phyloP scores from a whole-genome alignment of 2,888 invertebrate genomes.

The Epiblema foenella region DNA sequence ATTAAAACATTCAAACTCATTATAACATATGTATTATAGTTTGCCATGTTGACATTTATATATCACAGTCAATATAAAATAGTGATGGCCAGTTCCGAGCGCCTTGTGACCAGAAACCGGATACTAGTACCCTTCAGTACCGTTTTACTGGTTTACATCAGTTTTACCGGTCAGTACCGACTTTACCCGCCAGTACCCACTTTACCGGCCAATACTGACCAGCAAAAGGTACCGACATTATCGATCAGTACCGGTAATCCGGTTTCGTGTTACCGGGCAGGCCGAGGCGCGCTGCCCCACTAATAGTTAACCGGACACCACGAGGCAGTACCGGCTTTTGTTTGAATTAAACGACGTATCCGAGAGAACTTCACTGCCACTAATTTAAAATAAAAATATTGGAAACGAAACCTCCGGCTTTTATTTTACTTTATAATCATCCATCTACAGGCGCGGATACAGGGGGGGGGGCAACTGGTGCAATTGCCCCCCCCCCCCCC shows the following conservation, averaged over 20 bases:
- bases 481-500: too few species aligned
- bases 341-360: slow-evolving; percentile 72
- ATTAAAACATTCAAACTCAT: too few species aligned
- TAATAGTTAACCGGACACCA: slow-evolving; percentile 66
- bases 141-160: not conserved
- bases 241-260: slow-evolving; percentile 20
- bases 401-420: slow-evolving; percentile 64
- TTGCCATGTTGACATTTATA: not conserved
- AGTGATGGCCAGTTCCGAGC: slow-evolving; percentile 32
- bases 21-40: not conserved
- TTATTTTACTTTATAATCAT: not conserved
- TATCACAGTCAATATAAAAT: slow-evolving; percentile 14
- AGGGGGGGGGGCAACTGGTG: too few species aligned
- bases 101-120: slow-evolving; percentile 18
- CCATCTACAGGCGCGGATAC: too few species aligned
- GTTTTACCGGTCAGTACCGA: slow-evolving; percentile 1
- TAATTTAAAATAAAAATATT: slow-evolving; percentile 85
- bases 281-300: slow-evolving; percentile 45
- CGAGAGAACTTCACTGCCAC: slow-evolving; percentile 83
- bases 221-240: too few species aligned
- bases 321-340: slow-evolving; percentile 73
- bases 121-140: slow-evolving; percentile 9
- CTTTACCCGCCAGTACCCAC: not conserved
- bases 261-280: slow-evolving; percentile 23
- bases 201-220: slow-evolving; percentile 5